phyloP scores from a whole-genome alignment of 2,888 invertebrate genomes.

The Acleris holmiana region DNA sequence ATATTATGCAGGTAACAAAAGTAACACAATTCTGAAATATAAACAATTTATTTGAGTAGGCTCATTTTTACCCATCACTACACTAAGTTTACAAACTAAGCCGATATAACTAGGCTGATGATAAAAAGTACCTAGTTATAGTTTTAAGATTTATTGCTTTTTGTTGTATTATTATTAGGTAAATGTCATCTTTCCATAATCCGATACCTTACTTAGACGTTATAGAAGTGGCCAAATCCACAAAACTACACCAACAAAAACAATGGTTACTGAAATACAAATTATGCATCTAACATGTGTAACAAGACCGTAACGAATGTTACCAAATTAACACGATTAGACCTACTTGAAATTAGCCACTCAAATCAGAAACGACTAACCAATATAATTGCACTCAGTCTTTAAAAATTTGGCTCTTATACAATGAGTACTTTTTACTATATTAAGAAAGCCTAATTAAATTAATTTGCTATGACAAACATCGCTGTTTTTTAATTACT shows the following conservation, averaged over 20 bases:
- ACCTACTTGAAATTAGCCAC: conserved; percentile 20
- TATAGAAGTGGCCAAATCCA: conserved; percentile 17
- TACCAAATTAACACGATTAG: conserved; percentile 20
- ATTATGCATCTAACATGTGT: conserved; percentile 13
- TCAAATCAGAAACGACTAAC: conserved; percentile 49
- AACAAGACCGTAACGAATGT: conserved; percentile 17
- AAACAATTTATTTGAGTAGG: conserved; percentile 38
- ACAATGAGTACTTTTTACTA: conserved; percentile 65
- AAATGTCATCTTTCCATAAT: conserved; percentile 7
- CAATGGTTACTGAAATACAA: conserved; percentile 17
- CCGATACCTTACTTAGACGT: not conserved
- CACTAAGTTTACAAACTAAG: conserved; percentile 36
- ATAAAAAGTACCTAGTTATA: conserved; percentile 21
- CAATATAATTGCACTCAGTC: conserved; percentile 75
- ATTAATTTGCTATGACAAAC: conserved; percentile 32
- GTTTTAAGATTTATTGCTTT: conserved; percentile 28
- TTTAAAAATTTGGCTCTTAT: conserved; percentile 82
- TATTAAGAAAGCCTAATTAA: conserved; percentile 51
- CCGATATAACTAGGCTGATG: conserved; percentile 20
- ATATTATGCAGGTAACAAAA: conserved; percentile 27
- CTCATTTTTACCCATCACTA: conserved; percentile 31
- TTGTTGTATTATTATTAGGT: conserved; percentile 8
- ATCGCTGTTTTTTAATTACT: conserved; percentile 22
- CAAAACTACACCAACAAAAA: conserved; percentile 13
- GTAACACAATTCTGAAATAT: conserved; percentile 35